Evolutionary conservation across 1,140 invertebrate genomes (phyloP).

Genomic region (Teleogryllus occipitalis): DNA sequence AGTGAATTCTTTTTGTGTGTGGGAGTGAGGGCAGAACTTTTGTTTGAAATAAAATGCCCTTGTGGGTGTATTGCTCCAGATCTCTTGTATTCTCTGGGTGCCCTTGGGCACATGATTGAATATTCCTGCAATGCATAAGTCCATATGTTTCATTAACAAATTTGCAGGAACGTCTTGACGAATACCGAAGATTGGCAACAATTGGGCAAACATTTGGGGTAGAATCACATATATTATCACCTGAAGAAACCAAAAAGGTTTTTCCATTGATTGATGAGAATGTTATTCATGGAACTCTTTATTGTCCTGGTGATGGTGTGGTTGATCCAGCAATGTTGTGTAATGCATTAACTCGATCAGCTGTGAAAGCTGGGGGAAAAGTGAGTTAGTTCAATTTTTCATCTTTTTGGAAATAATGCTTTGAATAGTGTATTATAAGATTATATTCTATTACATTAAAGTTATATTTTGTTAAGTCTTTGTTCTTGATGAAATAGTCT

Average conservation of each 20-base stretch:
- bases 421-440: background rate
- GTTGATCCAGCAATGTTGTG: constrained; percentile 75
- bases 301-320: constrained; percentile 70
- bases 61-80: no score
- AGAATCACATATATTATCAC: constrained; percentile 60
- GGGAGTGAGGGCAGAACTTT: no score
- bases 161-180: constrained; percentile 60
- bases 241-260: constrained; percentile 63
- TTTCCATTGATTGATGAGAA: constrained; percentile 70
- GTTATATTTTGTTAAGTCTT: background rate
- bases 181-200: constrained; percentile 74
- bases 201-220: constrained; percentile 67
- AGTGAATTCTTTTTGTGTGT: no score
- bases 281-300: constrained; percentile 64
- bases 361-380: constrained; percentile 58
- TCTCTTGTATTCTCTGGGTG: background rate
- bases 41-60: no score
- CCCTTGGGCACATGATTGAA: background rate
- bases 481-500: background rate
- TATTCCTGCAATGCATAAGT: constrained; percentile 7
- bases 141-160: background rate
- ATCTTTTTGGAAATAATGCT: background rate
- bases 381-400: constrained; percentile 37
- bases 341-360: constrained; percentile 58
- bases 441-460: background rate